These are phyloP conservation scores for Actinopyga echinites DNA, from an alignment of 53 echinoderm and acorn worm genomes.

Conservation along the genomic window DNA sequence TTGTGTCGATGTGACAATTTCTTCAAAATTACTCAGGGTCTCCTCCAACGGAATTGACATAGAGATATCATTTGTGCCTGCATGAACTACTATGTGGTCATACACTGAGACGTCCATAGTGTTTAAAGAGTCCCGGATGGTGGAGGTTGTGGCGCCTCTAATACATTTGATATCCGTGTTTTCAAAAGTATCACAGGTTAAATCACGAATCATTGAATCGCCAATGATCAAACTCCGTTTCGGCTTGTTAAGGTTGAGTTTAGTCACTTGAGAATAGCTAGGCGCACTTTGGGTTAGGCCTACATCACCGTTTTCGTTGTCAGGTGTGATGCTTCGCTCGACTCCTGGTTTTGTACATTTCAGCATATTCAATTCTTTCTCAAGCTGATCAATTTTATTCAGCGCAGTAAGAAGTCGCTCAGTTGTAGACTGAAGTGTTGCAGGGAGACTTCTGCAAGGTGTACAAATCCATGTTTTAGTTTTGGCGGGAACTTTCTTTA, in stretches of 20 bases:
- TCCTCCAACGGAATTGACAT: neutral
- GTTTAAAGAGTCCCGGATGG: neutral
- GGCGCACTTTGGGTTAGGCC: neutral
- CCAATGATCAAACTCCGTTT: neutral
- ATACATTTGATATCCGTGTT: neutral
- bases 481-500: neutral
- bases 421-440: neutral
- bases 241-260: neutral
- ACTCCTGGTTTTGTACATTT: too few species aligned
- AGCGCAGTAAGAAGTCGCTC: neutral
- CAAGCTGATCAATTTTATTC: constrained; percentile 12
- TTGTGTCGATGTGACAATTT: neutral
- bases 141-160: neutral
- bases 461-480: constrained; percentile 13
- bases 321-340: too few species aligned
- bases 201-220: neutral
- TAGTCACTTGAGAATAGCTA: neutral
- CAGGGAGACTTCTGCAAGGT: neutral
- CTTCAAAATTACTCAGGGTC: neutral
- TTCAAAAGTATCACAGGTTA: neutral
- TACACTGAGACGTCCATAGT: neutral
- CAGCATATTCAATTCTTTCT: neutral
- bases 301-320: too few species aligned
- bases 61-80: neutral
- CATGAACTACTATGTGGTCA: neutral